Evolutionary conservation across 2,113 vertebrate species (phyloP), one percentile per base, ranked within the genome.

Genomic region (Serilophus lunatus): DNA sequence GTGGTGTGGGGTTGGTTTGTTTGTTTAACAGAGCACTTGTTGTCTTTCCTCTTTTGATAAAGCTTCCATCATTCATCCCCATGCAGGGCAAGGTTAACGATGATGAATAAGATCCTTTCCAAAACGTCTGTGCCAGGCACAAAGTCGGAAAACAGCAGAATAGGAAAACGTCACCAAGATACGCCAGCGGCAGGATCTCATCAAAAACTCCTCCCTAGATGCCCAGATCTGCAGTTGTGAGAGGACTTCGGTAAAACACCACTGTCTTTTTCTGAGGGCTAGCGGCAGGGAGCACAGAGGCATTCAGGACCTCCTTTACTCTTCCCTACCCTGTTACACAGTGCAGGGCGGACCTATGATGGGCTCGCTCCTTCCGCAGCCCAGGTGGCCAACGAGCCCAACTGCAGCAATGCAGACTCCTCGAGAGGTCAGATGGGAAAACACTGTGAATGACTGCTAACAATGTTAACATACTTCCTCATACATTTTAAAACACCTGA

Each of bases 281-380:
- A 0, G 7, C 0, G 1, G 2, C 59, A 40, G 38, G 33, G 29
- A 49, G 31, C n/a, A 54, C 3, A 35, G 66, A 40, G 24, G 15
- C 0, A 0, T 6, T 45, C 57, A 45, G 56, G 36, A 29, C 12
- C 45, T 77, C 36, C 63, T 65, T 17, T 25, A 29, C 24, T 40
- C 29, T 35, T 49, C 51, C 28, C 13, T 11, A 57, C 18, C 20
- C 10, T 1, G 0, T 19, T 18, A 3, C 0, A 23, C 25, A 63
- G 33, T 8, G 45, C 18, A 40, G 13, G 31, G 13, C 0, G 60
- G 42, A 74, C 9, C 64, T 50, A 13, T 2, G 6, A 74, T 3
- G 5, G 31, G 18, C 3, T 3, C 0, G 0, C 5, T 79, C 35
- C 60, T 59, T 78, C 75, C 38, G 23, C 40, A 77, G 50, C 36